Base-by-base conservation (phyloP, 2,888 invertebrate genomes). In the Andrena fulva region DNA sequence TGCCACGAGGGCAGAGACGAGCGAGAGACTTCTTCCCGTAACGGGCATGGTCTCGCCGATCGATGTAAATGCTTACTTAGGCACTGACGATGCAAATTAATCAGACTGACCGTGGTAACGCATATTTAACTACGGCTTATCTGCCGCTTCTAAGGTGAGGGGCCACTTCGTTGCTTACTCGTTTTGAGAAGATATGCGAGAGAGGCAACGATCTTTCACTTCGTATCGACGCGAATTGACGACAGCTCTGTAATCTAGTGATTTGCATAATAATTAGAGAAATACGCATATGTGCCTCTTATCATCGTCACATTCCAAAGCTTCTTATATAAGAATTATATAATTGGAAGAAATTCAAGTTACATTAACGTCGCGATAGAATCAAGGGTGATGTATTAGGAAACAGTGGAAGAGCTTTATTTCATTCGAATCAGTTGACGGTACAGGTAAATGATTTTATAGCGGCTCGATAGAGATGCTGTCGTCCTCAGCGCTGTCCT, bases 401-500 rank as follows among this genome's bases (percentile, higher is more conserved):
- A 16, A 35, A 48, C 29, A 16, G 35, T n/a, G 24, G 3, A 35
- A 20, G 8, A 50, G 10, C 8, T 62, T 72, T 54, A 63, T 79
- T 80, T 6, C 7, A 59, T 59, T 31, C 2, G 48, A 48, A 70
- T 2, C 12, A 10, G 33, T 27, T 27, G 27, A 10, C 27, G 20
- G 16, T 42, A 5, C 33, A 16, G 6, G 1, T 27, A 10, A 27
- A 16, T 54, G 8, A 0, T 52, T 62, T 86, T 52, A 89, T 73
- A 86, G 59, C 5, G 91, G 85, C 6, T 91, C 91, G 42, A 91
- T 67, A 48, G 82, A 77, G n/a, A 91, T 85, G 29, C 85, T 86
- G 63, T 91, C 89, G 20, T 90, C 75, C 31, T 90, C 86, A 6
- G 10, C 16, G 16, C 73, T 62, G 20, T 89, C 77, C 1, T 76